A percentile compares a stretch with the other conserved stretches of the same genome.
Conservation (phyloP, 37 sponge, comb jelly and placozoan species). For the Geodia barretti region DNA sequence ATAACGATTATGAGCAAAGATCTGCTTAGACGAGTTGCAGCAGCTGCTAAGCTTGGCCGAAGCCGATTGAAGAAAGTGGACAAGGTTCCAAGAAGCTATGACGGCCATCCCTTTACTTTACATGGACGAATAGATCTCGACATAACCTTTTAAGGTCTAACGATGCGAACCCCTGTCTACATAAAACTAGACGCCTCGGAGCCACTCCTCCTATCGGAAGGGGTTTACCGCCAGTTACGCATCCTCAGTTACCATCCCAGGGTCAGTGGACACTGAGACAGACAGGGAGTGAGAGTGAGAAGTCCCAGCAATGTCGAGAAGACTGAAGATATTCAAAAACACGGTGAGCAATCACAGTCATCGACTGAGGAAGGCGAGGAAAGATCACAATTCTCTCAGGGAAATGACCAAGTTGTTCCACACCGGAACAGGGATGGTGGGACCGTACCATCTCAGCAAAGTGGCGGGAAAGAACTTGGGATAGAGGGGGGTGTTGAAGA, state of each 20-base stretch:
- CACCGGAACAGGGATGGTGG: no score
- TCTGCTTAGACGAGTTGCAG: slow-evolving; percentile 11
- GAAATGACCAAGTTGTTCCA: no score
- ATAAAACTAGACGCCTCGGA: slow-evolving; percentile 37
- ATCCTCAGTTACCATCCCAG: slow-evolving; percentile 25
- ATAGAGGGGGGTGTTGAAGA: no score
- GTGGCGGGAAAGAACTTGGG: no score
- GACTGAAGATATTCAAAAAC: no score
- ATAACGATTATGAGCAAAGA: slow-evolving; percentile 15
- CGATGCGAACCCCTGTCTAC: slow-evolving; percentile 32
- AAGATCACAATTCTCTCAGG: no score
- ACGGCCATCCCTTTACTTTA: slow-evolving; percentile 17
- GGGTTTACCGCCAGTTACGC: slow-evolving; percentile 31
- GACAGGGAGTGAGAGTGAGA: background rate
- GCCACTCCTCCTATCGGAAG: slow-evolving; percentile 24
- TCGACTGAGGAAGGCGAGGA: no score
- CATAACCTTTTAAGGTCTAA: slow-evolving; percentile 6
- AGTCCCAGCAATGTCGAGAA: background rate
- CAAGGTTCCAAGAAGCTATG: slow-evolving; percentile 24
- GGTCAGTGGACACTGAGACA: background rate
- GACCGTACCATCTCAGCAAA: no score
- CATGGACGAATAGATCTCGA: slow-evolving; percentile 39
- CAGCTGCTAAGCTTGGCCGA: slow-evolving; percentile 1
- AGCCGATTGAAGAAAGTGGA: background rate
- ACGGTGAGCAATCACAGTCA: no score